Conservation (phyloP, 1,140 invertebrate species). For the Whitmania pigra region DNA sequence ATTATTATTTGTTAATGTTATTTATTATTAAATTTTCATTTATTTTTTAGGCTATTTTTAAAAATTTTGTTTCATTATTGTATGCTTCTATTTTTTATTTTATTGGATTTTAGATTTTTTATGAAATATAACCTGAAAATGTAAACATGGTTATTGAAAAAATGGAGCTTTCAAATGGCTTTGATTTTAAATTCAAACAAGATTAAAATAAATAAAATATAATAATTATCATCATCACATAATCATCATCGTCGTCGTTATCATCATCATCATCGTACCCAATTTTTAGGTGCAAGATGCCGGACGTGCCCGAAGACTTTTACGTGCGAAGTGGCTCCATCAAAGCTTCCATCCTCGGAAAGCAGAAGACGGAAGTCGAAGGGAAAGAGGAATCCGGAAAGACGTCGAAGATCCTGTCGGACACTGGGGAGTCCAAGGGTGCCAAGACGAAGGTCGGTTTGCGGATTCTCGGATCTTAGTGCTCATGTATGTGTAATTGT, state of each 20-base stretch:
- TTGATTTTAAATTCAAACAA: too few relatives aligned
- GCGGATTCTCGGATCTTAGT: background rate
- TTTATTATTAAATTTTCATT: too few relatives aligned
- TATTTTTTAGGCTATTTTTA: too few relatives aligned
- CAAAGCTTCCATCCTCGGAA: background rate
- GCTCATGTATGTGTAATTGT: too few relatives aligned
- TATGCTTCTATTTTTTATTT: too few relatives aligned
- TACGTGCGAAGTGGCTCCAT: background rate
- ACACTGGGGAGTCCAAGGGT: background rate
- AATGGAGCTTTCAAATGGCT: background rate
- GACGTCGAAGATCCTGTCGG: background rate
- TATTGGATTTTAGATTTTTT: too few relatives aligned
- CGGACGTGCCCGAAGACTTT: background rate
- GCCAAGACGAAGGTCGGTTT: background rate
- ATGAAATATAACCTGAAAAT: too few relatives aligned
- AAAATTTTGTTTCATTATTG: too few relatives aligned
- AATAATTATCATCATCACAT: too few relatives aligned
- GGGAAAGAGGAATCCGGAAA: background rate
- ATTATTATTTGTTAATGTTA: too few relatives aligned
- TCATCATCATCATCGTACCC: background rate
- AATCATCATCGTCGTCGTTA: background rate
- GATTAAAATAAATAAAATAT: too few relatives aligned
- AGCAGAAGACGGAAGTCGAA: background rate
- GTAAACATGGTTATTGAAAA: too few relatives aligned
- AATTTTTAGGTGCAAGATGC: background rate